Percentiles rank a stretch among this genome's conserved stretches.
phyloP scores from a whole-genome alignment of 1,140 invertebrate genomes.

The Solenopsis fugax region DNA sequence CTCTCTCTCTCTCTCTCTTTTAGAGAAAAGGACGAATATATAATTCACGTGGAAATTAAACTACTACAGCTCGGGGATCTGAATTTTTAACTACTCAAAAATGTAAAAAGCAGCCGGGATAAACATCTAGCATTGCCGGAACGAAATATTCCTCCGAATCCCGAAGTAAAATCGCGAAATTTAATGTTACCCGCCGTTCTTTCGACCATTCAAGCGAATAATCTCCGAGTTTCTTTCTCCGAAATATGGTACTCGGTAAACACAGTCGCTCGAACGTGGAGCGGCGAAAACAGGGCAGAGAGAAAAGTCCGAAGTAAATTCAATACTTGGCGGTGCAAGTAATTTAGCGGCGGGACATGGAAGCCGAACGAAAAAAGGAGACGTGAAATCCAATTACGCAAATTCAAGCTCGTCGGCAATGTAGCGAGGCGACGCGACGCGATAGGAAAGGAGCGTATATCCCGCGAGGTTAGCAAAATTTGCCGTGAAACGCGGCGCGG shows the following conservation, averaged over 20 bases:
- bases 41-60: neutral
- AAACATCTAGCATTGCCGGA: constrained; percentile 1
- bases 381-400: constrained; percentile 63
- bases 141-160: neutral
- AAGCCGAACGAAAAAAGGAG: neutral
- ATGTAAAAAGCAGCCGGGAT: neutral
- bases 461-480: constrained; percentile 37
- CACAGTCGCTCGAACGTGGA: neutral
- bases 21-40: neutral
- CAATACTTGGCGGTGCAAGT: constrained; percentile 30
- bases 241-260: constrained; percentile 48
- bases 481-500: constrained; percentile 22
- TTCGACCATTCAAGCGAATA: neutral
- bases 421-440: neutral
- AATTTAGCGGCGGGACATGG: constrained; percentile 47
- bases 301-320: constrained; percentile 17
- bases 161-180: constrained; percentile 10
- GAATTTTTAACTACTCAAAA: constrained; percentile 7
- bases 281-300: neutral
- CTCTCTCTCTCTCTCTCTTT: neutral
- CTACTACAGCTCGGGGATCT: neutral
- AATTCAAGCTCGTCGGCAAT: constrained; percentile 39
- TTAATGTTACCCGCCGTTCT: neutral
- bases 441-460: constrained; percentile 31
- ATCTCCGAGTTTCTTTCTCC: constrained; percentile 15